Evolutionary conservation across 1,140 invertebrate genomes (phyloP), one percentile per base, ranked within the genome.

Genomic region (Heliothis subflexa): DNA sequence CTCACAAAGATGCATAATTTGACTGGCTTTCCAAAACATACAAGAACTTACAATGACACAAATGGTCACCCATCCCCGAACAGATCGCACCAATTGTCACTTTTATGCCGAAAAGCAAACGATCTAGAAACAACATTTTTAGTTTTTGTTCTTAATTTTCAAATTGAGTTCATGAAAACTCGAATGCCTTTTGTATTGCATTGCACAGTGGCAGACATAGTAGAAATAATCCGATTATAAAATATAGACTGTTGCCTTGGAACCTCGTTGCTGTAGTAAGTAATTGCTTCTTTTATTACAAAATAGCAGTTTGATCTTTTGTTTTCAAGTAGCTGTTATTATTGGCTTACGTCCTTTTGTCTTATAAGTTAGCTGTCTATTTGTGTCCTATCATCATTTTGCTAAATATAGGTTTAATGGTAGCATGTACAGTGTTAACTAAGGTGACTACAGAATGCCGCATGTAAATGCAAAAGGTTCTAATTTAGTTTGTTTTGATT

Each of bases 261-360:
- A 55, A 40, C 55, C 21, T 10, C 18, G 62, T 47, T 40, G 13
- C 40, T 47, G 40, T 66, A 66, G 62, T 66, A 66, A 66, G 62
- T 66, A 66, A 66, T 66, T 66, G 62, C 62, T 66, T 66, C 62
- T 66, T 47, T 47, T 66, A 66, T 66, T 66, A 66, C 62, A 66
- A 66, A 66, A 66, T 66, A 66, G 62, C 40, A 47, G 40, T 40
- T 66, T 66, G 62, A 66, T 21, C 62, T 66, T 66, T 66, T 66
- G 62, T 66, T 45, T 49, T 49, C 62, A 66, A 66, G 40, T 47
- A 16, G 40, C 16, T 66, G 40, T 47, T 66, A 40, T 47, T 66
- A 66, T 66, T 66, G 62, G 47, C 62, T 66, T 16, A 47, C 40
- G 47, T 66, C 11, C 62, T 47, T 66, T 66, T 66, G 62, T 66